Base-by-base conservation (phyloP, 2,113 vertebrate genomes). In the Pseudorectes ferrugineus region DNA sequence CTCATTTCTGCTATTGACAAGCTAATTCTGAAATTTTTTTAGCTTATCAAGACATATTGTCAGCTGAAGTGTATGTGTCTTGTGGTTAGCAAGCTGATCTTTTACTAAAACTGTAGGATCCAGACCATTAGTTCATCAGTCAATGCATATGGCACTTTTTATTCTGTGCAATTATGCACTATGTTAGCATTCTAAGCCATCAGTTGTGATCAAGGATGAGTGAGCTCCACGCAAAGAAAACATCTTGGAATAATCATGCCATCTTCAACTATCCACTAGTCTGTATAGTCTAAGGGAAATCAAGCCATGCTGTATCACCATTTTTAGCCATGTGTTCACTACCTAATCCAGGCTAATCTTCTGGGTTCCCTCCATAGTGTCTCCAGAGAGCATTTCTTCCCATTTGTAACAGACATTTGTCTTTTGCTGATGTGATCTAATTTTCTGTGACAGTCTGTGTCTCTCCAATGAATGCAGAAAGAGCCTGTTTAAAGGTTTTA, bases 1-100 rank as follows among this genome's bases (percentile, higher is more conserved):
- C 86, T 96, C 62, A 88, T 95, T 81, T 79, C 75, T 94, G 82
- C 42, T 97, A 98, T 97, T 95, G 96, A 97, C 97, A 97, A 94
- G 79, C 28, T 94, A 91, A 92, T 98, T 97, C 89, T 95, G 88
- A 88, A 13, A 5, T 70, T 70, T 91, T 93, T 96, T 94, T 94
- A 78, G 79, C 89, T 93, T 95, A 95, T 96, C 61, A 88, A 96
- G 86, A 72, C 89, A 55, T 94, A 94, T 96, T 94, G 81, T 97
- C 91, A 97, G 87, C 74, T 95, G 59, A 83, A 90, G 33, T 55
- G 12, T 55, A 28, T 66, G 21, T 13, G 4, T 70, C 88, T 85
- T 65, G 21, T 49, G 51, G 78, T 85, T 93, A 90, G 72, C 71
- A 92, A 68, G 59, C 35, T 52, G 49, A 82, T 89, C 85, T 92